Percentiles rank a stretch among this genome's conserved stretches.
Evolutionary conservation across 1,140 invertebrate genomes (phyloP).

Genomic region (Campoletis sonorensis): DNA sequence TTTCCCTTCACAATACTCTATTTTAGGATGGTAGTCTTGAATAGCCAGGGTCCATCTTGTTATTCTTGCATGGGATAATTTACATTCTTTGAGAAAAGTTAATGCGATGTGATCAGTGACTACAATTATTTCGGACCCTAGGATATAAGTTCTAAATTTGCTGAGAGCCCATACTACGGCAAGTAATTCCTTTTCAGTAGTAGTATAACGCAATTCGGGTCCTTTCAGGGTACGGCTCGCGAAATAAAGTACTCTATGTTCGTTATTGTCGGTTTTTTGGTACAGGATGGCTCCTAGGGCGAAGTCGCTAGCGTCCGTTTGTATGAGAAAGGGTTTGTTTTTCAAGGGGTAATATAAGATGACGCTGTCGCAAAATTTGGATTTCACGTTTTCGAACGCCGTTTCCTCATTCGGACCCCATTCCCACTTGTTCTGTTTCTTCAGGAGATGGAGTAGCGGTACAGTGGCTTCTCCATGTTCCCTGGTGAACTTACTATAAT

Average conservation of each 20-base stretch:
- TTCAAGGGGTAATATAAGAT: background rate
- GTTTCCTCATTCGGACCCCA: background rate
- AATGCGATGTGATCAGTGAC: background rate
- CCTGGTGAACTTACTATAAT: slow-evolving; percentile 1
- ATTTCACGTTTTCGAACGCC: background rate
- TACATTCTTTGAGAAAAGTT: background rate
- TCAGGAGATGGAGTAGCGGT: background rate
- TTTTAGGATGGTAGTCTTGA: slow-evolving; percentile 57
- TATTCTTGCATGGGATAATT: slow-evolving; percentile 42
- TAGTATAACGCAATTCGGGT: background rate
- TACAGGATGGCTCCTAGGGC: background rate
- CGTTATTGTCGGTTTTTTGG: background rate
- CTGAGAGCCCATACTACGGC: background rate
- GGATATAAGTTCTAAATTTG: background rate
- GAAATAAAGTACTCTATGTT: background rate
- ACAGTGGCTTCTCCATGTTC: background rate
- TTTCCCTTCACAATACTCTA: slow-evolving; percentile 60
- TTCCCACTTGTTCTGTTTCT: background rate
- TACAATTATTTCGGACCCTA: background rate
- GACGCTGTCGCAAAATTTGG: background rate
- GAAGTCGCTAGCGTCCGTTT: slow-evolving; percentile 7
- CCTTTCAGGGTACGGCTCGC: background rate
- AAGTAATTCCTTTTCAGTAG: background rate
- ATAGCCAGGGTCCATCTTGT: slow-evolving; percentile 63
- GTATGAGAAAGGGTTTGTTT: background rate